Percentiles rank a stretch among this genome's conserved stretches.
Evolutionary conservation across 1,140 invertebrate species (phyloP).

Genomic region (Drosophila pachea): DNA sequence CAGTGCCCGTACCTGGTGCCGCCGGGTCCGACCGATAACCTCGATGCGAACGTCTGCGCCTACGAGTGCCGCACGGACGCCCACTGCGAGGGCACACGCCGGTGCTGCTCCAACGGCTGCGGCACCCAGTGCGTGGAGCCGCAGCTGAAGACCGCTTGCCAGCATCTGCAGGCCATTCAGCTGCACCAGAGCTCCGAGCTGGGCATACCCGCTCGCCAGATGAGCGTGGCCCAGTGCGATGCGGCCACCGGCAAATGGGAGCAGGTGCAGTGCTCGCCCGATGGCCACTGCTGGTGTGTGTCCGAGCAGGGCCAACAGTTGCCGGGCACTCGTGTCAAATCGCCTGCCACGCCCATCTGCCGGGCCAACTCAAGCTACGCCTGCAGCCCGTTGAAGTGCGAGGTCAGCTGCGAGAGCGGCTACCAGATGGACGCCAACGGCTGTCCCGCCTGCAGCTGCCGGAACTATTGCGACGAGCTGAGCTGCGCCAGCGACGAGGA

Average conservation of each 20-base stretch:
- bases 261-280: conserved; percentile 87
- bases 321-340: conserved; percentile 81
- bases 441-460: conserved; percentile 87
- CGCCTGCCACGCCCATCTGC: conserved; percentile 76
- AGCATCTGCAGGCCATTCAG: conserved; percentile 83
- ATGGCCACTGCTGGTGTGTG: conserved; percentile 93
- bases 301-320: conserved; percentile 90
- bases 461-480: conserved; percentile 87
- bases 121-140: conserved; percentile 88
- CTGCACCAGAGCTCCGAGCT: conserved; percentile 88
- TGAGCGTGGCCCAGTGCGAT: conserved; percentile 88
- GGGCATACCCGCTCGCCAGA: conserved; percentile 85
- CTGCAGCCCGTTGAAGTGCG: conserved; percentile 83
- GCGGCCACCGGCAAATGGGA: conserved; percentile 87
- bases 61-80: conserved; percentile 87
- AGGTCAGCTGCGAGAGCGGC: conserved; percentile 84
- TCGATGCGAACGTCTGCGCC: conserved; percentile 83
- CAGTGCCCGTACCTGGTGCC: conserved; percentile 91
- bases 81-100: conserved; percentile 84
- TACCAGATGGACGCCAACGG: conserved; percentile 84
- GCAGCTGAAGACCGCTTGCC: conserved; percentile 87
- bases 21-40: conserved; percentile 80
- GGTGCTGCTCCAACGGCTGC: conserved; percentile 92
- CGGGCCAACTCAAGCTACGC: conserved; percentile 79
- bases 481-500: conserved; percentile 86